These are phyloP conservation scores for Dipodomys ordii DNA, from an alignment of 2,113 vertebrate genomes.

Conservation along the genomic window DNA sequence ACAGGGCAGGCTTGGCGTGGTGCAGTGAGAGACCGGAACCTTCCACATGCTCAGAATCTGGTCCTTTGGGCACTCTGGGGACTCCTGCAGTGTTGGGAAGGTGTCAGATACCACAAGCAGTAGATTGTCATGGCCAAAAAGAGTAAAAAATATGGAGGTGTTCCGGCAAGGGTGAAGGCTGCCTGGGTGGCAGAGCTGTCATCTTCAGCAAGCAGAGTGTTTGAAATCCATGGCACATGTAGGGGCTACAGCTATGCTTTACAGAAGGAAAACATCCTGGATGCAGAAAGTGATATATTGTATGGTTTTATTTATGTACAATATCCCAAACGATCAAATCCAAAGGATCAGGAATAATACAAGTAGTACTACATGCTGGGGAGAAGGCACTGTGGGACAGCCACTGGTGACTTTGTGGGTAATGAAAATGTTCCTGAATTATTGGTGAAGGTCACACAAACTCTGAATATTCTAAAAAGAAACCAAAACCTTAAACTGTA, in stretches of 20 bases:
- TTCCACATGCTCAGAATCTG: neutral
- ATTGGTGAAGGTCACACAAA: neutral
- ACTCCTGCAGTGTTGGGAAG: neutral
- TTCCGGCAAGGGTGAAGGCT: neutral
- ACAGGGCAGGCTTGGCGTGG: neutral
- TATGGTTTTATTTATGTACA: slow-evolving; percentile 3
- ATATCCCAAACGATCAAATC: neutral
- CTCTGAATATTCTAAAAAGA: neutral
- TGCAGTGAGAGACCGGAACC: neutral
- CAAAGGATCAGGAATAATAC: neutral
- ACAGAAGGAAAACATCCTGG: neutral
- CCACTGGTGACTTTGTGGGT: neutral
- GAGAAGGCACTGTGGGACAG: neutral
- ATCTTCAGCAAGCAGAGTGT: neutral
- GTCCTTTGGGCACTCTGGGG: neutral
- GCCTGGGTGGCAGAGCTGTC: neutral
- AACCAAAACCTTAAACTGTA: neutral
- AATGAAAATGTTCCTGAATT: slow-evolving; percentile 28
- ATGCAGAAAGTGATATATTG: neutral
- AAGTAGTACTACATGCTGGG: neutral
- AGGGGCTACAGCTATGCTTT: neutral
- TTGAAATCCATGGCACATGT: neutral
- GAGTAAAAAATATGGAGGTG: neutral
- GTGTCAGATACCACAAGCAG: neutral
- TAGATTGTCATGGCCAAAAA: neutral